Conservation (phyloP, 2,888 invertebrate species). For the Byasa hedistus region DNA sequence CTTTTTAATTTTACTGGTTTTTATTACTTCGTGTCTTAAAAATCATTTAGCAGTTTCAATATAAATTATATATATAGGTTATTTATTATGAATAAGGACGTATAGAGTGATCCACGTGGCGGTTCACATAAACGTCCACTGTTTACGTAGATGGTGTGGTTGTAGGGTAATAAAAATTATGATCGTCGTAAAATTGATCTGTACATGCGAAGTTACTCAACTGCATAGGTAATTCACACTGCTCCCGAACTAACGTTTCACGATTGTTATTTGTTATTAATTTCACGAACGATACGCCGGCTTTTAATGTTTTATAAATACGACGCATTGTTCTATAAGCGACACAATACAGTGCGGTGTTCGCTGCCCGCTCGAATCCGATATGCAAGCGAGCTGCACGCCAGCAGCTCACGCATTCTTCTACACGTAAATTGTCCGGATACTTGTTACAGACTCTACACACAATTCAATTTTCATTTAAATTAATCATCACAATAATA, state of each 20-base stretch:
- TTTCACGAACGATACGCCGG: constrained; percentile 79
- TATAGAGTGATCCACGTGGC: no score
- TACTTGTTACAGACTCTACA: constrained; percentile 16
- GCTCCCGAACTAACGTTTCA: constrained; percentile 77
- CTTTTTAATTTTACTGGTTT: no score
- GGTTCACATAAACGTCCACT: no score
- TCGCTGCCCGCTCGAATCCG: constrained; percentile 65
- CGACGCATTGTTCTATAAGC: constrained; percentile 77
- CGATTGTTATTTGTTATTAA: constrained; percentile 81
- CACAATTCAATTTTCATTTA: constrained; percentile 2
- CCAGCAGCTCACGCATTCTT: constrained; percentile 55
- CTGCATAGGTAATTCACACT: constrained; percentile 72
- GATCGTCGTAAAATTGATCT: constrained; percentile 12
- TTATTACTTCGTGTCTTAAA: no score
- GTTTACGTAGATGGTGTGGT: no score
- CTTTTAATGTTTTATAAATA: constrained; percentile 80
- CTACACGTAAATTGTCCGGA: constrained; percentile 24
- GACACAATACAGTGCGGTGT: constrained; percentile 74
- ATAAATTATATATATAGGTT: no score
- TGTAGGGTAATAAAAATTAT: no score
- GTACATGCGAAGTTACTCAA: constrained; percentile 53
- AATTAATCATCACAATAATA: neutral
- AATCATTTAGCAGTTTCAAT: no score
- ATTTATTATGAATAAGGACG: no score
- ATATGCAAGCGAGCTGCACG: constrained; percentile 54